Percentiles rank a stretch among this genome's conserved stretches.
Conservation (phyloP, 1,140 invertebrate genomes). For the Lepidostoma basale region DNA sequence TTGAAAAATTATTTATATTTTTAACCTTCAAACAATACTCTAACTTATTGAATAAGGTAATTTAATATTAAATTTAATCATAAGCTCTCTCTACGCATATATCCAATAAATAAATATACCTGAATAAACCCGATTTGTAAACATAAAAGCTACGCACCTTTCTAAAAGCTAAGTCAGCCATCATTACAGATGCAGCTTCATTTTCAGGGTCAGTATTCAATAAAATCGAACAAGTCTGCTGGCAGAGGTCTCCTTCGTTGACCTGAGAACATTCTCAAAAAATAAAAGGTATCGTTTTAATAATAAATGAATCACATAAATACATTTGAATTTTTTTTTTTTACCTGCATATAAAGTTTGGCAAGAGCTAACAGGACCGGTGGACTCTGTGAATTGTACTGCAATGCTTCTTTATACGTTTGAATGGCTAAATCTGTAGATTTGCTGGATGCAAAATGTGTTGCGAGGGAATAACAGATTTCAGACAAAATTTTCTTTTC, state of each 20-base stretch:
- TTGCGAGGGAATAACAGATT: constrained; percentile 54
- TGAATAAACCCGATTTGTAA: no score
- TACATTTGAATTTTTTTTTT: no score
- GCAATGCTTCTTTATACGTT: constrained; percentile 86
- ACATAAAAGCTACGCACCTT: no score
- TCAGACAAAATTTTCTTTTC: constrained; percentile 54
- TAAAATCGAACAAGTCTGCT: constrained; percentile 83
- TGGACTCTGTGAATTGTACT: constrained; percentile 78
- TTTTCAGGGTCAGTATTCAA: constrained; percentile 87
- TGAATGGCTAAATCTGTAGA: constrained; percentile 71
- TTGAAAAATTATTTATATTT: no score
- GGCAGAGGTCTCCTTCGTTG: constrained; percentile 80
- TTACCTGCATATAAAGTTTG: constrained; percentile 83
- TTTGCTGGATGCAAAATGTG: constrained; percentile 41
- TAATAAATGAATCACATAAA: no score
- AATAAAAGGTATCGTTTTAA: no score
- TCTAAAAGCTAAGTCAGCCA: constrained; percentile 93
- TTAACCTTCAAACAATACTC: no score
- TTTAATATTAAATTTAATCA: no score
- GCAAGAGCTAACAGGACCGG: constrained; percentile 79
- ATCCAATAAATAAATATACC: no score
- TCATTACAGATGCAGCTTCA: constrained; percentile 90
- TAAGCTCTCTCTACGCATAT: no score
- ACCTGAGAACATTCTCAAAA: constrained; percentile 62
- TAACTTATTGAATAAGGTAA: no score